Evolutionary conservation across 92 coral and sea anemone species (phyloP).

Genomic region (Parazoanthus swiftii): DNA sequence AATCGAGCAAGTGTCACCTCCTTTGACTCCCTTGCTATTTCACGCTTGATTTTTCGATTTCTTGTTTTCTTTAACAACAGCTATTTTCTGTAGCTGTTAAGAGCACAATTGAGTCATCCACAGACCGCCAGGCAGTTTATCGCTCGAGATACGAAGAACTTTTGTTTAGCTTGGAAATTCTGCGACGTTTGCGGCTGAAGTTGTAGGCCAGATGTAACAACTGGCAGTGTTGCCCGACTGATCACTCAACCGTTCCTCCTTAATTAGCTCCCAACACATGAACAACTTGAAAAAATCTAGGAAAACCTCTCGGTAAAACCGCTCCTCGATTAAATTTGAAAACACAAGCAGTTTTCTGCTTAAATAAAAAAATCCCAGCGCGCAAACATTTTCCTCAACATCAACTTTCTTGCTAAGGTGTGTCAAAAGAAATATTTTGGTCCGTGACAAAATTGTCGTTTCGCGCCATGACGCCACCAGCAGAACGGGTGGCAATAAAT

Average conservation of each 20-base stretch:
- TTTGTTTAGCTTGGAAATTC: not conserved
- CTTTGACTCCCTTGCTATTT: conserved; percentile 4
- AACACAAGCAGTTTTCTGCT: not conserved
- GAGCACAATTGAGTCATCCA: not conserved
- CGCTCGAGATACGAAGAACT: not conserved
- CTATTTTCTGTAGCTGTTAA: not conserved
- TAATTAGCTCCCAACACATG: not conserved
- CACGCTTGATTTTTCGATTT: not conserved
- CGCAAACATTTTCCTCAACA: conserved; percentile 5
- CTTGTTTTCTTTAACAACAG: not conserved
- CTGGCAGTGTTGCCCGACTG: not conserved
- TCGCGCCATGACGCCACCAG: conserved; percentile 49
- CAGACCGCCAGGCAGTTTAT: not conserved
- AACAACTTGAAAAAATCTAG: not conserved
- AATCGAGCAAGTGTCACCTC: not conserved
- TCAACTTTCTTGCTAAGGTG: conserved; percentile 19
- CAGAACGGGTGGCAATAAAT: conserved; percentile 26
- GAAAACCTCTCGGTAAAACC: not conserved
- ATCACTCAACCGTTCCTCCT: conserved; percentile 17
- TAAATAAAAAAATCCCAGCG: not conserved
- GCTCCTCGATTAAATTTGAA: not conserved
- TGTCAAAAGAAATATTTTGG: conserved; percentile 39
- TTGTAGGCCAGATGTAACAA: not conserved
- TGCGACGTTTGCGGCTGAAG: not conserved
- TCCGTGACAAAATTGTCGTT: conserved; percentile 28